A percentile compares a stretch with the other conserved stretches of the same genome.
Evolutionary conservation across 2,888 invertebrate genomes (phyloP).

Genomic region (Hyposoter didymator): DNA sequence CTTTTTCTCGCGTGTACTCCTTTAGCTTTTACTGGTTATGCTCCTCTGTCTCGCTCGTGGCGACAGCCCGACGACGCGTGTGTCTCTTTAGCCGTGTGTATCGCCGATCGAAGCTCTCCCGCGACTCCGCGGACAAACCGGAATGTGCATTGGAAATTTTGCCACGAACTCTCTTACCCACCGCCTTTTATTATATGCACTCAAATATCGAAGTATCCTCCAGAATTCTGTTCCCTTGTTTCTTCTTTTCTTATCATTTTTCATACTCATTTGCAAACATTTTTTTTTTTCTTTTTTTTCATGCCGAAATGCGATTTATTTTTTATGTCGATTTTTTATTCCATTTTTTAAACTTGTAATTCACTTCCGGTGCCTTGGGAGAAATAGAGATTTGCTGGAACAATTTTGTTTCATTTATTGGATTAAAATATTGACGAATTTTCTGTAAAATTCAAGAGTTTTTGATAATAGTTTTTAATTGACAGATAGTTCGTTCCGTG

Average conservation of each 20-base stretch:
- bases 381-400: neutral
- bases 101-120: slow-evolving; percentile 61
- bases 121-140: slow-evolving; percentile 63
- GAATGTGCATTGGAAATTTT: slow-evolving; percentile 69
- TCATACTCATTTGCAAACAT: neutral
- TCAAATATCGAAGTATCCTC: slow-evolving; percentile 25
- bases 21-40: slow-evolving; percentile 42
- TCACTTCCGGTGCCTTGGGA: neutral
- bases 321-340: neutral
- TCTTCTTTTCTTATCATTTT: slow-evolving; percentile 21
- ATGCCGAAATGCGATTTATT: neutral
- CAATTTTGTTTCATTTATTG: neutral
- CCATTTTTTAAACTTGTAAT: neutral
- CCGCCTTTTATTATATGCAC: slow-evolving; percentile 43
- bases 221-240: slow-evolving; percentile 5
- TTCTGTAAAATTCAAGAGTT: neutral
- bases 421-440: neutral
- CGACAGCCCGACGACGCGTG: slow-evolving; percentile 60
- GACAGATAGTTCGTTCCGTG: too few relatives aligned
- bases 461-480: neutral
- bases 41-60: slow-evolving; percentile 61
- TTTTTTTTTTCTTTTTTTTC: too few relatives aligned
- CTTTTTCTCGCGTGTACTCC: slow-evolving; percentile 34
- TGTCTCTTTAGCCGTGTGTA: slow-evolving; percentile 43
- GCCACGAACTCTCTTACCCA: slow-evolving; percentile 48